Percentiles rank a stretch among this genome's conserved stretches.
These are phyloP conservation scores for Apus apus DNA, from an alignment of 2,113 vertebrate species.

Conservation along the genomic window DNA sequence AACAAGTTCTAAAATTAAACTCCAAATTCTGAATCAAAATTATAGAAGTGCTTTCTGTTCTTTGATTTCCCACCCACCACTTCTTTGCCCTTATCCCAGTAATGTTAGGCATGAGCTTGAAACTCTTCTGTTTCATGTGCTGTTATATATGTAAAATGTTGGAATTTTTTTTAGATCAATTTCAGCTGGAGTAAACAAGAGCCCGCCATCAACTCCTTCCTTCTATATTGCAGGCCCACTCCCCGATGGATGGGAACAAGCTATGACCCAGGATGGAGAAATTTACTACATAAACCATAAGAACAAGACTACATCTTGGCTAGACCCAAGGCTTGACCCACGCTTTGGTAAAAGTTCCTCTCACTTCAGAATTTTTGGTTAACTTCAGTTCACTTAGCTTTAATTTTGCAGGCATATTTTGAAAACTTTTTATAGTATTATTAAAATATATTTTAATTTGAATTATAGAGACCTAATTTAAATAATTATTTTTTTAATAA, in stretches of 20 bases:
- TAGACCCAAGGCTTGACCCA: constrained; percentile 96
- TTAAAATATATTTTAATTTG: constrained; percentile 13
- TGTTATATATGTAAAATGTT: constrained; percentile 69
- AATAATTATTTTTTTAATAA: not conserved
- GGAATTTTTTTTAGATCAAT: constrained; percentile 61
- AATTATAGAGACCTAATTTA: not conserved
- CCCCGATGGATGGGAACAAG: constrained; percentile 98
- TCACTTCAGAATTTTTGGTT: constrained; percentile 72
- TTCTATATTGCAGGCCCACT: constrained; percentile 89
- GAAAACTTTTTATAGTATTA: not conserved
- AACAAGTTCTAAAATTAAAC: constrained; percentile 8
- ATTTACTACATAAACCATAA: constrained; percentile 99
- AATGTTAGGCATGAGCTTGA: constrained; percentile 24
- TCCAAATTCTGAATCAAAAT: constrained; percentile 5
- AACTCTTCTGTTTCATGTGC: constrained; percentile 59
- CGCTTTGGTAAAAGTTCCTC: constrained; percentile 92
- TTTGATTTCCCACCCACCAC: constrained; percentile 3
- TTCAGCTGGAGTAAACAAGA: constrained; percentile 70
- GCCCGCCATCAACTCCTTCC: constrained; percentile 73
- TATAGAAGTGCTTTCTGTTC: not conserved
- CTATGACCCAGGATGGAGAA: constrained; percentile 97
- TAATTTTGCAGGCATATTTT: constrained; percentile 53
- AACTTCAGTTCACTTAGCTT: constrained; percentile 53
- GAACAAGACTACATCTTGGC: constrained; percentile 99
- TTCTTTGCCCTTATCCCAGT: constrained; percentile 10